phyloP scores from a whole-genome alignment of 2,888 invertebrate genomes.

The Nemotelus pantherinus region DNA sequence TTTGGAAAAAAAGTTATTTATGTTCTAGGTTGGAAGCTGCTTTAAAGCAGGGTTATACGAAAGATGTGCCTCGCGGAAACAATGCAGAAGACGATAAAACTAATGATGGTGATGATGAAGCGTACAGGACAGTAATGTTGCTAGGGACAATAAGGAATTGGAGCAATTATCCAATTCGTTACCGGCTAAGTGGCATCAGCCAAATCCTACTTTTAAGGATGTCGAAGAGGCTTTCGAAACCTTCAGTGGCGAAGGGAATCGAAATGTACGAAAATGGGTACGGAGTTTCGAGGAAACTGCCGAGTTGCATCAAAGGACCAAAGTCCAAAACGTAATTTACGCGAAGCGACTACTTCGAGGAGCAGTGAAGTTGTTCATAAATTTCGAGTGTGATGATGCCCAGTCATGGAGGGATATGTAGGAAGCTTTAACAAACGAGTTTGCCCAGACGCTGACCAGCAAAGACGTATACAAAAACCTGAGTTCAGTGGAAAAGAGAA shows the following conservation, averaged over 20 bases:
- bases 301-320: constrained; percentile 27
- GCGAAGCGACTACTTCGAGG: constrained; percentile 16
- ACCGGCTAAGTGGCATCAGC: background rate
- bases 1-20: background rate
- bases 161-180: no score
- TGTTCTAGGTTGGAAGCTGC: constrained; percentile 4
- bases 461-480: constrained; percentile 33
- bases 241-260: constrained; percentile 30
- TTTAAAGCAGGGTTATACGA: background rate
- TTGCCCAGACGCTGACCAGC: constrained; percentile 34
- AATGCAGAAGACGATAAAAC: background rate
- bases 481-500: no score
- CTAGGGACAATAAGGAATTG: background rate
- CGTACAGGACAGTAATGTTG: background rate
- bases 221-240: constrained; percentile 23
- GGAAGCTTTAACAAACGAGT: constrained; percentile 33
- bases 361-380: constrained; percentile 22
- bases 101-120: background rate
- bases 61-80: background rate
- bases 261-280: constrained; percentile 38
- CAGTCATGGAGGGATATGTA: constrained; percentile 26
- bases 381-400: background rate
- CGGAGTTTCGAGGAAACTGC: constrained; percentile 29
- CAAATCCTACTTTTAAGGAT: constrained; percentile 23
- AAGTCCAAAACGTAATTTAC: constrained; percentile 33